A percentile compares a stretch with the other conserved stretches of the same genome.
phyloP scores from a whole-genome alignment of 2,888 invertebrate genomes.

The Coecobrya sp. region DNA sequence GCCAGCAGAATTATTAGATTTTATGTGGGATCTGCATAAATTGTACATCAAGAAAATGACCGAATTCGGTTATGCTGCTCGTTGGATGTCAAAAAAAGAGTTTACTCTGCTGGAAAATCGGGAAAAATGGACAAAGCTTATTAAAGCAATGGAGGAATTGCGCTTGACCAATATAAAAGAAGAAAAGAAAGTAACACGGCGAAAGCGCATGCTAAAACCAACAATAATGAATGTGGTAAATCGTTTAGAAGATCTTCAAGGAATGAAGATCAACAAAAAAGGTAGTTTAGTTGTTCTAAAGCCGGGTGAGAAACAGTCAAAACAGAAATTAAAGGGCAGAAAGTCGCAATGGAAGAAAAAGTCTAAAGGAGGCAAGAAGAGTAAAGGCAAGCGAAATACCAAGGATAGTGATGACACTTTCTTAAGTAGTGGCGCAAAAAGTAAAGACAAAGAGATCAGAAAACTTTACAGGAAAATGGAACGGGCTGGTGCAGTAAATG shows the following conservation, averaged over 20 bases:
- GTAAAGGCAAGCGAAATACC: not conserved
- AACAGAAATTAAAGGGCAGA: not conserved
- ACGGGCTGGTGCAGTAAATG: not conserved
- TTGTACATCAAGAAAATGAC: conserved; percentile 58
- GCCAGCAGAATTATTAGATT: not conserved
- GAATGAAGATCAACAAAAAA: not conserved
- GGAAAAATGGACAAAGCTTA: conserved; percentile 59
- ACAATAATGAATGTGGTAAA: not conserved
- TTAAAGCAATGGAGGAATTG: conserved; percentile 44
- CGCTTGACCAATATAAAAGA: not conserved
- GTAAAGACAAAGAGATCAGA: not conserved
- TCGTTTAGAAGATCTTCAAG: conserved; percentile 17
- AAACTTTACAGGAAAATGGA: not conserved
- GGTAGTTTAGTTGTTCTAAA: not conserved
- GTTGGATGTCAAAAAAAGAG: conserved; percentile 66
- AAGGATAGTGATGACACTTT: not conserved
- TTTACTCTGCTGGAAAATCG: conserved; percentile 56
- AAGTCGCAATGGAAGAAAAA: not conserved
- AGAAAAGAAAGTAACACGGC: not conserved
- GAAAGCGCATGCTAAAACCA: conserved; percentile 54
- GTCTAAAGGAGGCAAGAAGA: not conserved
- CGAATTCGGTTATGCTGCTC: conserved; percentile 53
- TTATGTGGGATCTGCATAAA: conserved; percentile 71
- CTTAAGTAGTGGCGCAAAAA: not conserved
- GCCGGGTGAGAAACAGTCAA: conserved; percentile 1